Conservation (phyloP, 2,888 invertebrate genomes). For the Platycnemis pennipes region DNA sequence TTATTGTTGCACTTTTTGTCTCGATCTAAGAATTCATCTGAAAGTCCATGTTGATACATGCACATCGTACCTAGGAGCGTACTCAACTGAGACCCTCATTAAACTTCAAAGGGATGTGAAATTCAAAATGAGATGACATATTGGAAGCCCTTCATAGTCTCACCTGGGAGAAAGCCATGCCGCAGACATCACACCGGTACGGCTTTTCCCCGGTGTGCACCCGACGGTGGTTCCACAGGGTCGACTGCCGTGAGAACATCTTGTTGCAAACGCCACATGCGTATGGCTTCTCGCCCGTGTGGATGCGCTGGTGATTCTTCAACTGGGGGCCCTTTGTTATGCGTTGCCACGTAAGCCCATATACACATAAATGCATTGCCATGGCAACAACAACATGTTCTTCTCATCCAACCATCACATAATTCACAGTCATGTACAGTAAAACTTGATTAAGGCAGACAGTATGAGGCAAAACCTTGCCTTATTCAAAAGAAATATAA, state of each 20-base stretch:
- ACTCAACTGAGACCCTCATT: background rate
- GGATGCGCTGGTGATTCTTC: constrained; percentile 65
- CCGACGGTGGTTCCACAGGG: constrained; percentile 92
- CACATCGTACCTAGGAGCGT: background rate
- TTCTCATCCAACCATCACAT: background rate
- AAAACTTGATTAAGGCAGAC: background rate
- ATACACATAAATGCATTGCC: constrained; percentile 8
- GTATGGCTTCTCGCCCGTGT: constrained; percentile 59
- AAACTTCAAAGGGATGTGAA: background rate
- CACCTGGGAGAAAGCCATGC: constrained; percentile 94
- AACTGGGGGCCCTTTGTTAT: constrained; percentile 63
- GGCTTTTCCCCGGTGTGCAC: constrained; percentile 94
- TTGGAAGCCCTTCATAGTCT: constrained; percentile 25
- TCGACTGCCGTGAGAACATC: constrained; percentile 93
- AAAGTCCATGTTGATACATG: background rate
- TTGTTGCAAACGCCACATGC: constrained; percentile 87
- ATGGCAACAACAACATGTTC: background rate
- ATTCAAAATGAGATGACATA: background rate
- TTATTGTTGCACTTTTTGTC: too few relatives aligned
- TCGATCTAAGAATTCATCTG: too few relatives aligned
- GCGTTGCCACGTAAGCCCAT: constrained; percentile 39
- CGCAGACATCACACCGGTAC: constrained; percentile 91
- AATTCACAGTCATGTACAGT: background rate
- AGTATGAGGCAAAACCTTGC: background rate
- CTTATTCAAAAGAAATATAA: background rate